Conservation (phyloP, 2,797 vertebrate genomes). For the Cyclura pinguis region DNA sequence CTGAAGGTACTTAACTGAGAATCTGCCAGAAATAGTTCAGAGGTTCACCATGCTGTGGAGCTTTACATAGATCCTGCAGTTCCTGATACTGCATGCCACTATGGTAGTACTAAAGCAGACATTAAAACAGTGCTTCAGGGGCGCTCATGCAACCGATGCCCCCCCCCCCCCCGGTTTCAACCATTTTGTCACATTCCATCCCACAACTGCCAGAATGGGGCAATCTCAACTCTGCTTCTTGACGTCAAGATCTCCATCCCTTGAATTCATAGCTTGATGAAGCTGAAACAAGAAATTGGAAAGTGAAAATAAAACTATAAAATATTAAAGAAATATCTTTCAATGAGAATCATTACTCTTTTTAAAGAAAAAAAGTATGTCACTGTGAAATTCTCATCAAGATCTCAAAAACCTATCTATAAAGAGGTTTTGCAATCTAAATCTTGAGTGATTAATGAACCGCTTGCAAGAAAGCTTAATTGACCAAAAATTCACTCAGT, state of each 20-base stretch:
- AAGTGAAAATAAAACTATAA: background rate
- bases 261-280: background rate
- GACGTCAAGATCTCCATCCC: background rate
- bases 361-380: background rate
- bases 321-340: background rate
- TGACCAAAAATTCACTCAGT: background rate
- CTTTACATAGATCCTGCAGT: background rate
- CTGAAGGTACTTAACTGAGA: too few species aligned
- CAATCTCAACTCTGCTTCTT: background rate
- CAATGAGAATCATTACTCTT: too few species aligned
- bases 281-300: background rate
- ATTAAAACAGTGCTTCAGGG: background rate
- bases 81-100: slow-evolving; percentile 21
- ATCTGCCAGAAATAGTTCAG: background rate
- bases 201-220: background rate
- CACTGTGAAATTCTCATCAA: background rate
- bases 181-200: background rate
- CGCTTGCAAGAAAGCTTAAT: background rate
- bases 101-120: background rate
- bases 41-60: background rate
- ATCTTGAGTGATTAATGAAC: background rate
- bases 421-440: background rate
- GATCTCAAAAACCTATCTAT: background rate
- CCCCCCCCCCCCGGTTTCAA: background rate
- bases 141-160: background rate